phyloP scores from a whole-genome alignment of 2,888 invertebrate species.

The Amblyjoppa proteus region DNA sequence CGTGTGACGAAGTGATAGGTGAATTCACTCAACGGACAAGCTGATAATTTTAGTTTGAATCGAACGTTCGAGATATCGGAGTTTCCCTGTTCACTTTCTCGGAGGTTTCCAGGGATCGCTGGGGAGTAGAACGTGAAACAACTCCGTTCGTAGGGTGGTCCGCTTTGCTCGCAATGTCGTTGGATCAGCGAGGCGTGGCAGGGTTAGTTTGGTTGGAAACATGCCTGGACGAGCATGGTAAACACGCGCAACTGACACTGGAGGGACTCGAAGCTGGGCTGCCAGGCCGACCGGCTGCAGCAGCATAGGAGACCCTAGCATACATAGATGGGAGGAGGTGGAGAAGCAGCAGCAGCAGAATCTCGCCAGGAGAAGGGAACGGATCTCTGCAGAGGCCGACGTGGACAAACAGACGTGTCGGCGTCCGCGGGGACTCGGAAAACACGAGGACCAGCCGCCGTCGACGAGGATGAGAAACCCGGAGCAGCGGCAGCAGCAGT shows the following conservation, averaged over 20 bases:
- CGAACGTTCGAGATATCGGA: constrained; percentile 22
- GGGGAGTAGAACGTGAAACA: constrained; percentile 51
- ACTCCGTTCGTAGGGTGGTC: constrained; percentile 45
- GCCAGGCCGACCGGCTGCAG: constrained; percentile 63
- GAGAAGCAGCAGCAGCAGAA: constrained; percentile 70
- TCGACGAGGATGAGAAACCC: constrained; percentile 52
- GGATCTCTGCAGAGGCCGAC: constrained; percentile 78
- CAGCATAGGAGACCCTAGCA: constrained; percentile 68
- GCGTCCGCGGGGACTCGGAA: constrained; percentile 80
- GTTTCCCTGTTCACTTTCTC: constrained; percentile 13
- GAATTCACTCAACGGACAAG: constrained; percentile 27
- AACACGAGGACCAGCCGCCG: constrained; percentile 75
- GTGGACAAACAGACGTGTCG: constrained; percentile 83
- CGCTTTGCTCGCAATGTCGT: constrained; percentile 72
- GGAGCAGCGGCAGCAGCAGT: constrained; percentile 66
- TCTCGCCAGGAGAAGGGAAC: constrained; percentile 57
- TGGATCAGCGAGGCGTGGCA: constrained; percentile 80
- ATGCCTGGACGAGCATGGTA: constrained; percentile 82
- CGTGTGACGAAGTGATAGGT: background rate
- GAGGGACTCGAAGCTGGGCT: constrained; percentile 74
- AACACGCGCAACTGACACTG: constrained; percentile 83
- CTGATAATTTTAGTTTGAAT: constrained; percentile 13
- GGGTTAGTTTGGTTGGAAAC: constrained; percentile 83
- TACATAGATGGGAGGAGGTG: constrained; percentile 68
- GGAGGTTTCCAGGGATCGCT: constrained; percentile 20